Percentiles rank a stretch among this genome's conserved stretches.
Conservation (phyloP, 2,797 vertebrate species). For the Chelidonichthys spinosus region DNA sequence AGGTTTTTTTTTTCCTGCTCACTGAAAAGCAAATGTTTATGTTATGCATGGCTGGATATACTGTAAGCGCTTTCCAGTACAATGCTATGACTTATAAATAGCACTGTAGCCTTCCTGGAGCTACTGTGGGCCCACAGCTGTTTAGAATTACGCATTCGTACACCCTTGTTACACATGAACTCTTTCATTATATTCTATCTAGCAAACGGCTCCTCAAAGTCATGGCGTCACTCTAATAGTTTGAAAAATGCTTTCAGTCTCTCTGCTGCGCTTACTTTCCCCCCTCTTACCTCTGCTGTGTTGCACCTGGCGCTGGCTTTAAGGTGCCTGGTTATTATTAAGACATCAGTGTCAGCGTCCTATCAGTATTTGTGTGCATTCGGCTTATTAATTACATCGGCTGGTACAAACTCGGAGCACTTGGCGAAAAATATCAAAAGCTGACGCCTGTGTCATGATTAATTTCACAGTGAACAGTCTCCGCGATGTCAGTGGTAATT, state of each 20-base stretch:
- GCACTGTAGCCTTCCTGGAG: constrained; percentile 45
- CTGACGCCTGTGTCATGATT: constrained; percentile 86
- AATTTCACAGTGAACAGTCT: constrained; percentile 87
- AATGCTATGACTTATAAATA: constrained; percentile 73
- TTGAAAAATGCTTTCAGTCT: constrained; percentile 23
- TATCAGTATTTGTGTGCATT: constrained; percentile 77
- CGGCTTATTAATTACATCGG: constrained; percentile 79
- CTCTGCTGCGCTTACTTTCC: constrained; percentile 13
- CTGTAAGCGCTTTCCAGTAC: constrained; percentile 76
- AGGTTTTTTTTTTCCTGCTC: constrained; percentile 49
- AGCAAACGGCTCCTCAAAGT: constrained; percentile 25
- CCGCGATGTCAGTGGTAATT: constrained; percentile 88
- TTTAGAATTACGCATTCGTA: constrained; percentile 36
- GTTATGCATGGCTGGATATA: constrained; percentile 70
- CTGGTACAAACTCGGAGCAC: constrained; percentile 76
- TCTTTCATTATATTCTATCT: constrained; percentile 41
- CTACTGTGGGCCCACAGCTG: constrained; percentile 59
- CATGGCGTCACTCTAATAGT: constrained; percentile 29
- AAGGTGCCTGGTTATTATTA: constrained; percentile 62
- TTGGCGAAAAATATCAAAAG: constrained; percentile 80
- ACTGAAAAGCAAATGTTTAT: constrained; percentile 72
- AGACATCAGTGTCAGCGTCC: constrained; percentile 71
- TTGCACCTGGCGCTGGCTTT: constrained; percentile 43
- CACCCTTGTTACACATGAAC: constrained; percentile 43
- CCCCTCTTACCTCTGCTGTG: constrained; percentile 16